These are phyloP conservation scores for Aurelia aurita DNA, from an alignment of 30 jellyfish, hydroid and myxozoan species.

Conservation along the genomic window DNA sequence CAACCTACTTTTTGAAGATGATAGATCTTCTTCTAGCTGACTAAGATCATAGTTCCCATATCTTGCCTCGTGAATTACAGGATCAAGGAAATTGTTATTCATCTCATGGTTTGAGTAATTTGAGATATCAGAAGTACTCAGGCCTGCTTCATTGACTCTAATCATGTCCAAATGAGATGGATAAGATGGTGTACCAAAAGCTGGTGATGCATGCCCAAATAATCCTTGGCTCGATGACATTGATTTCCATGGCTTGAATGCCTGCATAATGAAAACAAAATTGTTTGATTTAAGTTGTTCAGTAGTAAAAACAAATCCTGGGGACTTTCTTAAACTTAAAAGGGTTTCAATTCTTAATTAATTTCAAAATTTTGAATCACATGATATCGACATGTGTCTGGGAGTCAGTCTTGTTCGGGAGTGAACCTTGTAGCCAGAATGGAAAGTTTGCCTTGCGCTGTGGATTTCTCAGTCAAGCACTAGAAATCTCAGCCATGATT, in stretches of 20 bases:
- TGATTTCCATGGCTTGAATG: slow-evolving; percentile 61
- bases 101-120: slow-evolving; percentile 17
- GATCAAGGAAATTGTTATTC: slow-evolving; percentile 28
- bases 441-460: too few relatives aligned
- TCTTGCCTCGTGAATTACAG: slow-evolving; percentile 7
- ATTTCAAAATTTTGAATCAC: too few relatives aligned
- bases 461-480: too few relatives aligned
- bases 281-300: too few relatives aligned
- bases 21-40: slow-evolving; percentile 8
- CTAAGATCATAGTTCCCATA: not conserved
- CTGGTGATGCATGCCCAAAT: slow-evolving; percentile 50
- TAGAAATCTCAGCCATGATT: too few relatives aligned
- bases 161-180: slow-evolving; percentile 54
- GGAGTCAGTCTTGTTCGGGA: too few relatives aligned
- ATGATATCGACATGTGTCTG: too few relatives aligned
- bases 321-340: too few relatives aligned
- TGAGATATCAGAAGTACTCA: slow-evolving; percentile 46
- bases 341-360: too few relatives aligned
- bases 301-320: too few relatives aligned
- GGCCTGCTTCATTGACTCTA: slow-evolving; percentile 34
- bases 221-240: slow-evolving; percentile 56
- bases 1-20: slow-evolving; percentile 37
- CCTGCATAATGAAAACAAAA: not conserved
- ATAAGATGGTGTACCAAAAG: slow-evolving; percentile 68
- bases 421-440: too few relatives aligned